Percentiles rank a stretch among this genome's conserved stretches.
Conservation (phyloP, 2,113 vertebrate genomes). For the Malurus melanocephalus region DNA sequence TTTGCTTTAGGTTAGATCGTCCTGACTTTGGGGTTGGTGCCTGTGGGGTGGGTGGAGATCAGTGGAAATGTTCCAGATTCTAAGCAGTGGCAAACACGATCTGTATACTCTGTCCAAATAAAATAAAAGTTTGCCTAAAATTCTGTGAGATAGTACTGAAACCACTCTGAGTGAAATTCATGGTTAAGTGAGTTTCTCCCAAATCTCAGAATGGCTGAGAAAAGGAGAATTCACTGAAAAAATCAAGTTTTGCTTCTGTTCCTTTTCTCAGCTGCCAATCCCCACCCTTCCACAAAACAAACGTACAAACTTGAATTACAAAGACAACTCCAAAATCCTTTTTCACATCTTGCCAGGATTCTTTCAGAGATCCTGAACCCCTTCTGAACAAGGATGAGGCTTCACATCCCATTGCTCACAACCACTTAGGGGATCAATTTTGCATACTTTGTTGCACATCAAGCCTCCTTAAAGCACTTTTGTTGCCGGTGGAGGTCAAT, state of each 20-base stretch:
- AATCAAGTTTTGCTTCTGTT: neutral
- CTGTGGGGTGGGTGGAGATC: neutral
- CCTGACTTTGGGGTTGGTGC: neutral
- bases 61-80: neutral
- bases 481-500: constrained; percentile 25
- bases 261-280: neutral
- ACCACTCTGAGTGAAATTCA: neutral
- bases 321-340: neutral
- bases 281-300: neutral
- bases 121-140: neutral
- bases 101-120: neutral
- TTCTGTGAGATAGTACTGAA: neutral
- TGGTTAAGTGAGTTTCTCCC: neutral
- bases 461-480: constrained; percentile 12
- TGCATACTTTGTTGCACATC: neutral
- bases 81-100: neutral
- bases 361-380: neutral
- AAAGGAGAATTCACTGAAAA: neutral
- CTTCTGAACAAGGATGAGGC: neutral
- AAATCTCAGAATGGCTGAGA: neutral
- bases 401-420: neutral
- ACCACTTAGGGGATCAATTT: constrained; percentile 17
- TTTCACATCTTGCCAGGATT: neutral
- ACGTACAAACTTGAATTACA: neutral
- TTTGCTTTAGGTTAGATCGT: neutral